Evolutionary conservation across 1,140 invertebrate genomes (phyloP).

Genomic region (Contarinia nasturtii): DNA sequence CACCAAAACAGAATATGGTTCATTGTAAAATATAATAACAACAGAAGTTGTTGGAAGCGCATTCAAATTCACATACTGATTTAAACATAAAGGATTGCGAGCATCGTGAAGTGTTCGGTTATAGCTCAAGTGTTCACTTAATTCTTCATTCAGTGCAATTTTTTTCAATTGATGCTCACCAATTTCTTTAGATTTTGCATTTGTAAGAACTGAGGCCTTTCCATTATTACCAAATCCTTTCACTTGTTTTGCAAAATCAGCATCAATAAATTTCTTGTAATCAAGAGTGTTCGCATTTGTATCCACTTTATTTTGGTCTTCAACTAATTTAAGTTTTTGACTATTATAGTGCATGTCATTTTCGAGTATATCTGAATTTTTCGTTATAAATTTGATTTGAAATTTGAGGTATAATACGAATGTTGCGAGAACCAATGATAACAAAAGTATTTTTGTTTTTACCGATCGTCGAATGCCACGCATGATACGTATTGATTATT

Average conservation of each 20-base stretch:
- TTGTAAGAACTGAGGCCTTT: constrained; percentile 33
- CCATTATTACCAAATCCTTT: constrained; percentile 41
- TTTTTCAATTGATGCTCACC: constrained; percentile 47
- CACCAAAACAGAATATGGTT: constrained; percentile 67
- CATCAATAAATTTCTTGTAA: constrained; percentile 20
- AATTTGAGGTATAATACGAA: no score
- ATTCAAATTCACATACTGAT: constrained; percentile 25
- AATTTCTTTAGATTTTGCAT: constrained; percentile 28
- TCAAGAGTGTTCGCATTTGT: constrained; percentile 5
- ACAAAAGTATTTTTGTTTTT: no score
- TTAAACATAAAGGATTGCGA: constrained; percentile 28
- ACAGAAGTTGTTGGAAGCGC: constrained; percentile 36
- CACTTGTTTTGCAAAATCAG: constrained; percentile 22
- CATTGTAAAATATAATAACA: constrained; percentile 78
- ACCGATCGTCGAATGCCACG: no score
- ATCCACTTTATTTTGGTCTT: no score
- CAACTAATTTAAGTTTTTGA: no score
- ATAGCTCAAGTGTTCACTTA: constrained; percentile 61
- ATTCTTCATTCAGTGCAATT: constrained; percentile 64
- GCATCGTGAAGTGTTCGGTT: constrained; percentile 47
- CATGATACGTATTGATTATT: no score
- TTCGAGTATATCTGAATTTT: no score
- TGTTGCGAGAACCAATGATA: no score
- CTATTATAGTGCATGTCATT: no score
- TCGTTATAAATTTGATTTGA: no score